A percentile compares a stretch with the other conserved stretches of the same genome.
These are phyloP conservation scores for Egretta garzetta DNA, from an alignment of 2,113 vertebrate genomes.

Conservation along the genomic window DNA sequence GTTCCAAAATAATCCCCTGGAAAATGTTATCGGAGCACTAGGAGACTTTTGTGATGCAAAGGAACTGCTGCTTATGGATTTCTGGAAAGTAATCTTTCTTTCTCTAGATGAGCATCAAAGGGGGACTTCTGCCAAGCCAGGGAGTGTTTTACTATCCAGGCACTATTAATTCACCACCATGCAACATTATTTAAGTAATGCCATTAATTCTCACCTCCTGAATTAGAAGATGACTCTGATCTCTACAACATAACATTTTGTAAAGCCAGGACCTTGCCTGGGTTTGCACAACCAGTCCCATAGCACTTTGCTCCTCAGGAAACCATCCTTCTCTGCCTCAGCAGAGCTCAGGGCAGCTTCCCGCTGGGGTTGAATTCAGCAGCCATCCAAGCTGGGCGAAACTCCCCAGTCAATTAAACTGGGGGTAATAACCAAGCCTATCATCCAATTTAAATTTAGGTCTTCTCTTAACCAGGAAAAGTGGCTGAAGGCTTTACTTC, in stretches of 20 bases:
- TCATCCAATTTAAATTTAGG: background rate
- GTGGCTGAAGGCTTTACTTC: background rate
- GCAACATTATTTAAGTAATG: background rate
- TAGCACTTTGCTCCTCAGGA: background rate
- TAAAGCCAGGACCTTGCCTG: background rate
- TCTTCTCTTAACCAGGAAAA: background rate
- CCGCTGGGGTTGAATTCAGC: background rate
- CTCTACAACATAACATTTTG: background rate
- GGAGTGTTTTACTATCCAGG: background rate
- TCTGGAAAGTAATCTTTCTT: background rate
- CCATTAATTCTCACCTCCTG: background rate
- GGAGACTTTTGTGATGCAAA: background rate
- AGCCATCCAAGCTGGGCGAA: rapidly evolving
- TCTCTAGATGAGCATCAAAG: background rate
- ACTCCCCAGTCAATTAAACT: background rate
- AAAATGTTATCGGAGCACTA: background rate
- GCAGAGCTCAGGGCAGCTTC: background rate
- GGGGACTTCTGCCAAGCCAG: background rate
- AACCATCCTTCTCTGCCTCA: background rate
- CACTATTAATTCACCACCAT: background rate
- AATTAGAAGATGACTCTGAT: background rate
- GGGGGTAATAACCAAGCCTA: background rate
- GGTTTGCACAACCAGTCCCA: background rate
- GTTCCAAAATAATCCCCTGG: conserved; percentile 2
- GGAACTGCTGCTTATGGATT: background rate